Base-by-base conservation (phyloP, 2,113 vertebrate genomes). In the Peromyscus polionotus region DNA sequence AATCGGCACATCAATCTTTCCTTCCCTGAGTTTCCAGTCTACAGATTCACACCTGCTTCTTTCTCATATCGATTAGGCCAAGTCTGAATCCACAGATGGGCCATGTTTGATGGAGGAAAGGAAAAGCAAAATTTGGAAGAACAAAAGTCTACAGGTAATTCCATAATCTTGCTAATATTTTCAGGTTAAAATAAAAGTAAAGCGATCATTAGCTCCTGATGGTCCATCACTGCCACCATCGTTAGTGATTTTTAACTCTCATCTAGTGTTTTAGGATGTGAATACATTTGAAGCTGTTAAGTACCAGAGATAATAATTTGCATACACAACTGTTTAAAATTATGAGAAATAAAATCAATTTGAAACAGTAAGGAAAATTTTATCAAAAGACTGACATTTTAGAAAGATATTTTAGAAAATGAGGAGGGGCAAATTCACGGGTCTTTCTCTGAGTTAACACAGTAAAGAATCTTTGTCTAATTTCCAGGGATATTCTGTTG, bases 1-100 rank as follows among this genome's bases (percentile, higher is more conserved):
- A 89, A 95, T 87, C 80, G 22, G 72, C 59, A 75, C 88, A 97
- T 97, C 89, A 72, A 93, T 97, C 94, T 97, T 96, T 91, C 72
- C 33, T 45, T 96, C 67, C 20, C 24, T 24, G 28, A 91, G 33
- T 91, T 96, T 98, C 93, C 91, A 96, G 94, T 89, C 92, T 95
- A 79, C 1, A 24, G 85, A 92, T 83, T 95, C 97, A 94, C 94
- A 97, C 88, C 95, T 97, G 95, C 88, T 91, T 67, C 51, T 76
- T 61, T 39, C 84, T 51, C 31, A 28, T 72, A 83, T 86, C 90
- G 85, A 95, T 90, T 92, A 97, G 54, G 67, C 76, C 92, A 75
- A 96, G 22, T 51, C 39, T 39, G 72, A 51, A 63, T 79, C 36
- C 81, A 86, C 94, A 97, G 95, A 97, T 95, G 91, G 80, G 42